A percentile compares a stretch with the other conserved stretches of the same genome.
Conservation (phyloP, 2,797 vertebrate species). For the Neosilurus mollespiculum region DNA sequence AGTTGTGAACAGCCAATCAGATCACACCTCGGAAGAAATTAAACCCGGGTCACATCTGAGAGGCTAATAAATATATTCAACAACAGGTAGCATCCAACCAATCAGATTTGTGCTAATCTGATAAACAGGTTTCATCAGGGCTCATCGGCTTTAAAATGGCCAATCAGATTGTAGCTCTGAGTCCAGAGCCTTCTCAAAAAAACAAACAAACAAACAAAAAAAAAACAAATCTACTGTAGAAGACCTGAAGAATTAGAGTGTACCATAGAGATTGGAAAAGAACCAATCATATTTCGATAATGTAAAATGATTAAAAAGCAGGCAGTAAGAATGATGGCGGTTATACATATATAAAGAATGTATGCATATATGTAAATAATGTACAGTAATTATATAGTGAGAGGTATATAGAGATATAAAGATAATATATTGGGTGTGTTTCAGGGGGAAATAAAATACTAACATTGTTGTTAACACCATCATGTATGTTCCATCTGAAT, state of each 20-base stretch:
- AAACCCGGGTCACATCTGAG: not conserved
- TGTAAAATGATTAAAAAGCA: no score
- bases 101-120: not conserved
- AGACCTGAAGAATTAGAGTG: not conserved
- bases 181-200: no score
- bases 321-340: no score
- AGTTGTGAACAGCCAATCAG: not conserved
- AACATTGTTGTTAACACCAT: not conserved
- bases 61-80: not conserved
- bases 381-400: conserved; percentile 44
- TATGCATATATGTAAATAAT: conserved; percentile 25
- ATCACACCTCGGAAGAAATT: not conserved
- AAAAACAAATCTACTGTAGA: no score
- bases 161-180: not conserved
- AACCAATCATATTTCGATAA: not conserved
- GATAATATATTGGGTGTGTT: conserved; percentile 3
- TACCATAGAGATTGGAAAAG: not conserved
- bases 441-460: not conserved
- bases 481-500: conserved; percentile 13
- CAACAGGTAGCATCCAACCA: not conserved
- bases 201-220: no score
- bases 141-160: not conserved
- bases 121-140: not conserved
- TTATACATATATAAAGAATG: not conserved
- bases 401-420: conserved; percentile 41